phyloP scores from a whole-genome alignment of 2,797 vertebrate genomes.

The Brachyrhaphis roseni region DNA sequence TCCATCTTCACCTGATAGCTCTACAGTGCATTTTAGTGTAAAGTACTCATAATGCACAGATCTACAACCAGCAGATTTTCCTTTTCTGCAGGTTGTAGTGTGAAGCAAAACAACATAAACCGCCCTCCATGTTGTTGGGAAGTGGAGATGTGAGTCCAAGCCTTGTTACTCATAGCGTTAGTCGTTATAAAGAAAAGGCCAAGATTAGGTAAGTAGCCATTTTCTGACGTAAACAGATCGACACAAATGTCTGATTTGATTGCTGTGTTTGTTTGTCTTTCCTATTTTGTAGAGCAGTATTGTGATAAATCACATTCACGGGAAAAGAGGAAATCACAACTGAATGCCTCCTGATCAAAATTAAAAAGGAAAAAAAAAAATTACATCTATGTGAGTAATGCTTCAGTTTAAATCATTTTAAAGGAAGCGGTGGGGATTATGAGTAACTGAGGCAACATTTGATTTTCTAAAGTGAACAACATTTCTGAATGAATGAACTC shows the following conservation, averaged over 20 bases:
- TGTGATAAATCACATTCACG: neutral
- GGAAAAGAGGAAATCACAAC: neutral
- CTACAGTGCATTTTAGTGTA: neutral
- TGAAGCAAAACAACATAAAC: constrained; percentile 16
- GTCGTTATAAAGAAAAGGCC: neutral
- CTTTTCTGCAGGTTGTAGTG: constrained; percentile 36
- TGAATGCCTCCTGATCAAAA: neutral
- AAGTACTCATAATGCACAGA: neutral
- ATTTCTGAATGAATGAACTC: neutral
- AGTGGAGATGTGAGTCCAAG: neutral
- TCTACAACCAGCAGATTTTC: too few relatives aligned
- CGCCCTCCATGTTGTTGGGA: neutral
- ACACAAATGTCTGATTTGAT: neutral
- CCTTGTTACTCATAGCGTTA: neutral
- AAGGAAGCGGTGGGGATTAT: neutral
- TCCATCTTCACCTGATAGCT: neutral
- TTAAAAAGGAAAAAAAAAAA: neutral
- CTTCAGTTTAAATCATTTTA: neutral
- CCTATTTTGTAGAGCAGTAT: neutral
- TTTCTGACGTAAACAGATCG: neutral
- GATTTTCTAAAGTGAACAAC: neutral
- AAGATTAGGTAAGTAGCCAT: neutral
- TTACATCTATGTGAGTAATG: neutral
- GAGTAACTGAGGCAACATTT: neutral
- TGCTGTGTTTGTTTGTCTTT: neutral